Percentiles rank a stretch among this genome's conserved stretches.
These are phyloP conservation scores for Aratinga solstitialis DNA, from an alignment of 2,797 vertebrate species.

Conservation along the genomic window DNA sequence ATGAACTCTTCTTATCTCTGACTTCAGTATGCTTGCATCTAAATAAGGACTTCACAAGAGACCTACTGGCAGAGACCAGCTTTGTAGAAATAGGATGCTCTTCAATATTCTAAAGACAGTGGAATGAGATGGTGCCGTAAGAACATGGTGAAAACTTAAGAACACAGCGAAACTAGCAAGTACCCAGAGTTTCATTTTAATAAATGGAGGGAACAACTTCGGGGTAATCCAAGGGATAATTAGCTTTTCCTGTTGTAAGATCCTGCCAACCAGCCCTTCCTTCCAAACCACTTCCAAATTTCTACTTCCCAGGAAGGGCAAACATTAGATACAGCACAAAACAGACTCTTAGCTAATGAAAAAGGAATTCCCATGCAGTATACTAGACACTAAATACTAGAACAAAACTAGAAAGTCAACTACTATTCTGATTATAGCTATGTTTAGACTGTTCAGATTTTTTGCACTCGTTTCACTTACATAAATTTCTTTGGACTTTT, in stretches of 20 bases:
- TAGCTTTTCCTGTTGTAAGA: neutral
- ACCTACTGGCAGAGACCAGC: neutral
- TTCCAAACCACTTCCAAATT: neutral
- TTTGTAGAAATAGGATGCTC: neutral
- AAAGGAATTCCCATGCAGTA: neutral
- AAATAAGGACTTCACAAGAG: neutral
- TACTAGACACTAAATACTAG: neutral
- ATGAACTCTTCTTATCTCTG: neutral
- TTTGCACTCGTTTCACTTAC: neutral
- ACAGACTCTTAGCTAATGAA: conserved; percentile 7
- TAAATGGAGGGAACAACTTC: neutral
- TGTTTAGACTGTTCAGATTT: neutral
- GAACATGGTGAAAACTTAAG: neutral
- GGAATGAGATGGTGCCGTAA: neutral
- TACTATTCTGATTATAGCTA: neutral
- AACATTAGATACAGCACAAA: conserved; percentile 4
- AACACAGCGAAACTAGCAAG: neutral
- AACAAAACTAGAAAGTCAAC: neutral
- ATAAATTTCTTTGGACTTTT: neutral
- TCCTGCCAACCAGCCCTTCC: neutral
- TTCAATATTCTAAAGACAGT: neutral
- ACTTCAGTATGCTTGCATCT: neutral
- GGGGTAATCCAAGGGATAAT: neutral
- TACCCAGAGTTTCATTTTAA: neutral
- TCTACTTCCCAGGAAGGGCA: neutral